These are phyloP conservation scores for Stratiolaelaps scimitus DNA, from an alignment of 1,140 invertebrate species.

Conservation along the genomic window DNA sequence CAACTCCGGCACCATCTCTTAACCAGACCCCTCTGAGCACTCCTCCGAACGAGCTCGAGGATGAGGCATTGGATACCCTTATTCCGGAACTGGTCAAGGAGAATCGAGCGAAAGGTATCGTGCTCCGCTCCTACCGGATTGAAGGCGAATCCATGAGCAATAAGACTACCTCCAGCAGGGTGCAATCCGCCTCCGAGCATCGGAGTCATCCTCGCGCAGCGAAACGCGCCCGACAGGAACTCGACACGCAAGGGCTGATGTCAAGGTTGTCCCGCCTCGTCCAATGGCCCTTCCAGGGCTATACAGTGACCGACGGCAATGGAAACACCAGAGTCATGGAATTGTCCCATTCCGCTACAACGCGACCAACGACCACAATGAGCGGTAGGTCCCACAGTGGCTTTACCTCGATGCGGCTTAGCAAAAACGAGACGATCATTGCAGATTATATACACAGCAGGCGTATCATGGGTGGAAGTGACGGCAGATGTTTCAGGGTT, in stretches of 20 bases:
- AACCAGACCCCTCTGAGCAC: conserved; percentile 49
- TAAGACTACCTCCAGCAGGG: conserved; percentile 28
- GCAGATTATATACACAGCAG: too few species aligned
- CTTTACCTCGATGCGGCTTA: too few species aligned
- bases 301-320: neutral
- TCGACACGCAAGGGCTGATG: conserved; percentile 1
- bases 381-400: too few species aligned
- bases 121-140: neutral
- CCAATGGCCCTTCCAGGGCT: conserved; percentile 26
- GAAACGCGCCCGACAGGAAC: conserved; percentile 9
- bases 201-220: neutral
- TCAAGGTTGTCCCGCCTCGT: conserved; percentile 14
- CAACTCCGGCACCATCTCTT: conserved; percentile 67
- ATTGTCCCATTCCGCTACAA: too few species aligned
- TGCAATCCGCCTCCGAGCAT: neutral
- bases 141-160: conserved; percentile 29
- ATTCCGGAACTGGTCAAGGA: conserved; percentile 17
- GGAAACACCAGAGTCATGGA: neutral
- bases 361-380: too few species aligned
- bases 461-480: too few species aligned
- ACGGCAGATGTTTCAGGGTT: too few species aligned
- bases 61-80: neutral
- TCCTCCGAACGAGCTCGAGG: conserved; percentile 33
- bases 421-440: too few species aligned
- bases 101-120: conserved; percentile 15